Evolutionary conservation across 2,888 invertebrate species (phyloP).

Genomic region (Yponomeuta malinellus): DNA sequence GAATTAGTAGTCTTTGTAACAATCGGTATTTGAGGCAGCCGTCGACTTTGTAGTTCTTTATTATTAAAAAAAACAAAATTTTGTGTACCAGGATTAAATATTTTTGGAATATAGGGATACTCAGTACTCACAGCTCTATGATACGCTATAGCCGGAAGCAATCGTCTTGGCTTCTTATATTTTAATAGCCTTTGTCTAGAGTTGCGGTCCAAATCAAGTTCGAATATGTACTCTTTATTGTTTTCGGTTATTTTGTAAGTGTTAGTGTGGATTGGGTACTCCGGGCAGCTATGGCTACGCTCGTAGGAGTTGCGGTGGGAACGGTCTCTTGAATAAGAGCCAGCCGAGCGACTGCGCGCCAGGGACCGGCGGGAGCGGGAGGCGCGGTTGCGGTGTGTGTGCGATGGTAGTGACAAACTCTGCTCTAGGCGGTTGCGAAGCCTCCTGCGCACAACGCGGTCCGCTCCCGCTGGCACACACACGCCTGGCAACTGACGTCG

Average conservation of each 20-base stretch:
- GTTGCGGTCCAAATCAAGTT: constrained; percentile 30
- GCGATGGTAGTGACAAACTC: constrained; percentile 18
- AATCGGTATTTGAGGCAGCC: constrained; percentile 13
- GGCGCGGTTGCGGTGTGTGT: constrained; percentile 32
- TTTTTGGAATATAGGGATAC: background rate
- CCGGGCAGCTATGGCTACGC: constrained; percentile 53
- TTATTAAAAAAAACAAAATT: background rate
- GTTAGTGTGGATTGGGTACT: constrained; percentile 41
- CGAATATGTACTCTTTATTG: constrained; percentile 42
- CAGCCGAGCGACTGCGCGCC: constrained; percentile 53
- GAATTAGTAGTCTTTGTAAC: background rate
- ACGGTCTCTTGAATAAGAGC: constrained; percentile 40
- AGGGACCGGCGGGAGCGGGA: constrained; percentile 42
- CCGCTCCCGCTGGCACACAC: constrained; percentile 38
- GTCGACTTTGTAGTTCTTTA: background rate
- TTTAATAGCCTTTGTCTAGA: background rate
- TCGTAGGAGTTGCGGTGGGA: constrained; percentile 41
- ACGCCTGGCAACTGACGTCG: constrained; percentile 44
- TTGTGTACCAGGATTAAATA: constrained; percentile 18
- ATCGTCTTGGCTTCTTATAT: background rate
- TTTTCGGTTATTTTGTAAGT: constrained; percentile 51
- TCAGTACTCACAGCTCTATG: background rate
- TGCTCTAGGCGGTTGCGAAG: constrained; percentile 29
- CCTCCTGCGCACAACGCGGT: constrained; percentile 39
- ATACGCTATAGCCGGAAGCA: background rate